Evolutionary conservation across 2,888 invertebrate species (phyloP).

Genomic region (Ctena decussata): DNA sequence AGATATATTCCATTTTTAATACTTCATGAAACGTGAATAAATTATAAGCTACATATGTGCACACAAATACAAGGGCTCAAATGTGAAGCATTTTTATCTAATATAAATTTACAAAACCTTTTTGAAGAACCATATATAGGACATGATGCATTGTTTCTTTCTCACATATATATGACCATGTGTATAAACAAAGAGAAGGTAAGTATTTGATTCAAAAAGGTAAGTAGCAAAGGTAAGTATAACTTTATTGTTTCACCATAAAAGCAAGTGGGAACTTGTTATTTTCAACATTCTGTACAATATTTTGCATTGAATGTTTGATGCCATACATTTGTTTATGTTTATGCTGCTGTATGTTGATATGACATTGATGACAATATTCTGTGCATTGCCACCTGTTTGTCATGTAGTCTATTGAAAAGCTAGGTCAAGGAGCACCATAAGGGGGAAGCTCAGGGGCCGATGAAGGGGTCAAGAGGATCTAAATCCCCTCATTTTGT

Average conservation of each 20-base stretch:
- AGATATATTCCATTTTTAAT: no score
- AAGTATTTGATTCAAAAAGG: neutral
- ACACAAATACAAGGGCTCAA: no score
- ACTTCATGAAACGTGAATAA: no score
- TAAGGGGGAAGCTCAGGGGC: neutral
- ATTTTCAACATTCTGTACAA: no score
- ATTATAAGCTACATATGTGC: no score
- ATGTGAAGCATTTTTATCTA: no score
- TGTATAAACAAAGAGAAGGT: neutral
- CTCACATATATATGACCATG: neutral
- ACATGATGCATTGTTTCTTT: constrained; percentile 10
- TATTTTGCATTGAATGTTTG: no score
- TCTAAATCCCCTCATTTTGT: neutral
- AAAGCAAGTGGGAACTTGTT: no score
- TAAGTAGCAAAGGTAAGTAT: neutral
- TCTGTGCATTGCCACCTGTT: neutral
- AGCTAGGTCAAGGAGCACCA: neutral
- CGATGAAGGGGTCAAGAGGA: neutral
- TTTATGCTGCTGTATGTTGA: neutral
- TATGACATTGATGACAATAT: neutral
- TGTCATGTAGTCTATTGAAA: constrained; percentile 2
- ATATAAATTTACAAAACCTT: no score
- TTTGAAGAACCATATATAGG: no score
- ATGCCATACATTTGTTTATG: no score
- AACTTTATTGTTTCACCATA: no score